A percentile compares a stretch with the other conserved stretches of the same genome.
Evolutionary conservation across 92 coral and sea anemone species (phyloP).

Genomic region (Zoanthus sansibaricus): DNA sequence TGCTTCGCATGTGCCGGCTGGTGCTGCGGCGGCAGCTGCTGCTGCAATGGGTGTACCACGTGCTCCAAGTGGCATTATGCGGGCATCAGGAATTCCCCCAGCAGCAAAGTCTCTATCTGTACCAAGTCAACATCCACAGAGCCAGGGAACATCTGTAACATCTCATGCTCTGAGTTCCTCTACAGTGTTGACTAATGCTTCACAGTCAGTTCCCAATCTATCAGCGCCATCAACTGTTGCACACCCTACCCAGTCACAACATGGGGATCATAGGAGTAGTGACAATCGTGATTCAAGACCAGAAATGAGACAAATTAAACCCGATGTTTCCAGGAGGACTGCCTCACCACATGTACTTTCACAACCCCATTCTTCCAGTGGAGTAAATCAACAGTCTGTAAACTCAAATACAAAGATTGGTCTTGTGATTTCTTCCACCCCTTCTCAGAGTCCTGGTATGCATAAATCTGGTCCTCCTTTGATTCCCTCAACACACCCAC

Average conservation of each 20-base stretch:
- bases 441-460: slow-evolving; percentile 37
- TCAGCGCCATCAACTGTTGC: slow-evolving; percentile 26
- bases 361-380: slow-evolving; percentile 7
- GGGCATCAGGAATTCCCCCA: slow-evolving; percentile 27
- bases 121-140: slow-evolving; percentile 29
- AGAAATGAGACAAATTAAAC: slow-evolving; percentile 19
- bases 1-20: slow-evolving; percentile 82
- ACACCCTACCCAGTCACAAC: slow-evolving; percentile 22
- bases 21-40: slow-evolving; percentile 88
- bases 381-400: slow-evolving; percentile 26
- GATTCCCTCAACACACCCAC: slow-evolving; percentile 24
- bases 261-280: slow-evolving; percentile 12
- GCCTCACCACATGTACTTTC: slow-evolving; percentile 31
- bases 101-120: slow-evolving; percentile 8
- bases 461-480: slow-evolving; percentile 26
- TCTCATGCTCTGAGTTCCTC: slow-evolving; percentile 21
- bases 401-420: slow-evolving; percentile 18
- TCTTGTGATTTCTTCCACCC: slow-evolving; percentile 12
- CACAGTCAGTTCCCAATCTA: not conserved
- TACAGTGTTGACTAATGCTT: not conserved
- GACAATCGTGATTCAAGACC: slow-evolving; percentile 42
- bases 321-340: slow-evolving; percentile 30
- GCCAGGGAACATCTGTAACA: slow-evolving; percentile 30
- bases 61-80: slow-evolving; percentile 39
- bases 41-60: slow-evolving; percentile 86